Conservation (phyloP, 2,113 vertebrate species). For the Oreocharis arfaki region DNA sequence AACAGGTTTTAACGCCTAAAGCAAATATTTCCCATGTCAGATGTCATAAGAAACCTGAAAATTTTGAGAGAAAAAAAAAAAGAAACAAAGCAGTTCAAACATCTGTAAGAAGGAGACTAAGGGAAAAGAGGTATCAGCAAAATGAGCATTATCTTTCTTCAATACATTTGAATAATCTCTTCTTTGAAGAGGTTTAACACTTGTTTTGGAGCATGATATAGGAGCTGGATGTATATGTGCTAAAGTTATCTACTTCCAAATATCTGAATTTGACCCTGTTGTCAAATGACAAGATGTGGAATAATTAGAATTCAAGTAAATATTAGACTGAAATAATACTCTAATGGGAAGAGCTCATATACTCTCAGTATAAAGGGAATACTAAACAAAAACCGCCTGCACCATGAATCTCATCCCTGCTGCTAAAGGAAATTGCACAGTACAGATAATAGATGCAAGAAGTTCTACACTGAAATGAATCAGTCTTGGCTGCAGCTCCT, state of each 20-base stretch:
- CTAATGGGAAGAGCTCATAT: background rate
- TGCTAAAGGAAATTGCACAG: conserved; percentile 7
- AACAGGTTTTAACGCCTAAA: background rate
- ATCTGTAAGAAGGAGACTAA: background rate
- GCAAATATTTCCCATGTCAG: background rate
- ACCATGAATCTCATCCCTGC: background rate
- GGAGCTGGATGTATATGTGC: background rate
- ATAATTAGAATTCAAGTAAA: background rate
- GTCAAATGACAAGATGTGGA: background rate
- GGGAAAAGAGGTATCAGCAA: background rate
- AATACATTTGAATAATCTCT: background rate
- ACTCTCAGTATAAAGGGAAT: background rate
- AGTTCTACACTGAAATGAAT: background rate
- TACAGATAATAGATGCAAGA: background rate
- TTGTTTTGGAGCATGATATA: background rate
- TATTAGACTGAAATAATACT: background rate
- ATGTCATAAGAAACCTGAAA: background rate
- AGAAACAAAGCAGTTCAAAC: background rate
- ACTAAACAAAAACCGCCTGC: background rate
- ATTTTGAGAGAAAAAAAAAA: background rate
- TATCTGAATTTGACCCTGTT: background rate
- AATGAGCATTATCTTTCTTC: background rate
- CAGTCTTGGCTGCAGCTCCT: background rate
- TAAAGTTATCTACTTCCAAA: background rate
- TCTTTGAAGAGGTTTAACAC: background rate